Evolutionary conservation across 1,140 invertebrate genomes (phyloP).

Genomic region (Heliconius hermathena): DNA sequence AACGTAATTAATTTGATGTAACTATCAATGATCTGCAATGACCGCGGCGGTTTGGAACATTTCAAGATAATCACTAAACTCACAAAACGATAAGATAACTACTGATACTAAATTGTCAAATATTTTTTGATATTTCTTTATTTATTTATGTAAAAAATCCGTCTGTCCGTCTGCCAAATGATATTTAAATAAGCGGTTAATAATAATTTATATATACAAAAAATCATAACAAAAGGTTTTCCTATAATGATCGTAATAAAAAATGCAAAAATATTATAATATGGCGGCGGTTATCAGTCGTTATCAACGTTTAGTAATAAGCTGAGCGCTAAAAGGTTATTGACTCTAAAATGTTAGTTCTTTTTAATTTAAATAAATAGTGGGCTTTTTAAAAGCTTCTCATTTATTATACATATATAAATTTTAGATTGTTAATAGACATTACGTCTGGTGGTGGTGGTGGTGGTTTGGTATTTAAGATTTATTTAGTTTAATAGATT

Average conservation of each 20-base stretch:
- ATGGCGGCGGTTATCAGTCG: neutral
- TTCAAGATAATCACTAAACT: neutral
- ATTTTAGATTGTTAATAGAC: too few species aligned
- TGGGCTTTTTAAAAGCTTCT: neutral
- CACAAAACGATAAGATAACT: neutral
- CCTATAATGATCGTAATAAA: neutral
- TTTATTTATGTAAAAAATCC: neutral
- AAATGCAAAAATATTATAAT: conserved; percentile 2
- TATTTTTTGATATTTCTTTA: neutral
- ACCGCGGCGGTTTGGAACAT: neutral
- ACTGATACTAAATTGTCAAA: neutral
- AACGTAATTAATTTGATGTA: neutral
- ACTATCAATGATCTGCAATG: neutral
- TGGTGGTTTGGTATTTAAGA: too few species aligned
- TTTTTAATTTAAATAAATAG: neutral
- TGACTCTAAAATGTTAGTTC: conserved; percentile 16
- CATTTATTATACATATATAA: too few species aligned
- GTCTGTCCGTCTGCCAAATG: too few species aligned
- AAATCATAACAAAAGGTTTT: neutral
- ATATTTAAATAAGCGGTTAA: too few species aligned
- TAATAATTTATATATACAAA: too few species aligned
- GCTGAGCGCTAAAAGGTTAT: conserved; percentile 17
- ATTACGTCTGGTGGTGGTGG: too few species aligned
- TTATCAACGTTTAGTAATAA: neutral
- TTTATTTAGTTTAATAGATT: too few species aligned